Percentiles rank a stretch among this genome's conserved stretches.
These are phyloP conservation scores for Calameuta pallipes DNA, from an alignment of 2,888 invertebrate genomes.

Conservation along the genomic window DNA sequence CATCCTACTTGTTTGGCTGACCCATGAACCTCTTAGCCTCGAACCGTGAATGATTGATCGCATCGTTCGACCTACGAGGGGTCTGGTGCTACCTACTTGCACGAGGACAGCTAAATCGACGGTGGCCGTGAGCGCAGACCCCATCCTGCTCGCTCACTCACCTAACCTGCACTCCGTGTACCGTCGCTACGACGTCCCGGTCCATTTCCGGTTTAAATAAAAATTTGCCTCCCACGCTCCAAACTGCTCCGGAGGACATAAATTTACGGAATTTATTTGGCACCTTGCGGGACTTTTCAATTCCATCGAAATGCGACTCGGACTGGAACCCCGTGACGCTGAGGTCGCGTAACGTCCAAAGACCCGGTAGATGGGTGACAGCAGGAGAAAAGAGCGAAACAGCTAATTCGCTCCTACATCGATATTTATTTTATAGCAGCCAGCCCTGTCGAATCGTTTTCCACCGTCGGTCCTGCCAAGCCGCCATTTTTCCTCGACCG, in stretches of 20 bases:
- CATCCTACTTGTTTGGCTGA: neutral
- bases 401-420: neutral
- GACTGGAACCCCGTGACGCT: too few species aligned
- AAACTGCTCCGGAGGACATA: neutral
- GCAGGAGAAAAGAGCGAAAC: neutral
- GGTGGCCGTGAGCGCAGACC: conserved; percentile 25
- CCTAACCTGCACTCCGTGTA: neutral
- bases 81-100: neutral
- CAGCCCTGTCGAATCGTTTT: neutral
- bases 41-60: conserved; percentile 25
- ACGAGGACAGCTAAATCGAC: conserved; percentile 11
- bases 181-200: neutral
- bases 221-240: neutral
- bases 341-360: too few species aligned
- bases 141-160: conserved; percentile 11
- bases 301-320: too few species aligned
- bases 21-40: conserved; percentile 1
- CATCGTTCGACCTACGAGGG: conserved; percentile 14
- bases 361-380: too few species aligned
- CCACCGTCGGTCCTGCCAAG: conserved; percentile 15
- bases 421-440: neutral
- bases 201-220: neutral
- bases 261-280: neutral
- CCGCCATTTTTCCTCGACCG: conserved; percentile 3
- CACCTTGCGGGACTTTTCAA: too few species aligned